Conservation (phyloP, 2,888 invertebrate genomes). For the Pomacea canaliculata region DNA sequence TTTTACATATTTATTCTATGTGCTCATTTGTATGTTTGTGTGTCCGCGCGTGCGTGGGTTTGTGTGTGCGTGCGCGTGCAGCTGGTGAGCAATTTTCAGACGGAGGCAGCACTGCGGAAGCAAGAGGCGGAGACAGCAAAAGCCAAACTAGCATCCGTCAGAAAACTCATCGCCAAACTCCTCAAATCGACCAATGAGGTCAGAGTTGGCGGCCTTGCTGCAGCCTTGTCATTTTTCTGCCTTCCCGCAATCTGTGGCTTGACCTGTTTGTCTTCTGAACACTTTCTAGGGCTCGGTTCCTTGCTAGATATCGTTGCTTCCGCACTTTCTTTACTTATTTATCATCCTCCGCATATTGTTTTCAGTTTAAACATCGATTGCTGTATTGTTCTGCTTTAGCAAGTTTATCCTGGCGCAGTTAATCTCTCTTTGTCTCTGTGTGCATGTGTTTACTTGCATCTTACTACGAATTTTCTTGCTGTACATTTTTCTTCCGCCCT, state of each 20-base stretch:
- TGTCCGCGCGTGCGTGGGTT: not conserved
- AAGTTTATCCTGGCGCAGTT: too few relatives aligned
- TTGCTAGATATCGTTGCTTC: too few relatives aligned
- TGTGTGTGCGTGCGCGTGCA: conserved; percentile 38
- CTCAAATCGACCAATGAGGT: conserved; percentile 68
- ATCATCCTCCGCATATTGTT: too few relatives aligned
- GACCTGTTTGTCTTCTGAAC: not conserved
- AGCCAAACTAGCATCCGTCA: conserved; percentile 59
- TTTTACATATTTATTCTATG: too few relatives aligned
- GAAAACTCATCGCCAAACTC: conserved; percentile 67
- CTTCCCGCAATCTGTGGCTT: not conserved
- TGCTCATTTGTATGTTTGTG: too few relatives aligned
- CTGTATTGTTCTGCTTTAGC: too few relatives aligned
- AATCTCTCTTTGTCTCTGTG: too few relatives aligned
- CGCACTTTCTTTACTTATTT: too few relatives aligned
- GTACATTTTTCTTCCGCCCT: too few relatives aligned
- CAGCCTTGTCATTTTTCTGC: not conserved
- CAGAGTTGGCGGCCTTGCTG: conserved; percentile 9
- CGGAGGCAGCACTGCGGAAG: conserved; percentile 61
- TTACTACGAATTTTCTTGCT: too few relatives aligned
- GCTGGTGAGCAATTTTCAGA: conserved; percentile 68
- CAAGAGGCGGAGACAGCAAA: conserved; percentile 62
- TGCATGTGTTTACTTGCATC: too few relatives aligned
- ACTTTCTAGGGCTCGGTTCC: not conserved
- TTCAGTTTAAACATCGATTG: too few relatives aligned